These are phyloP conservation scores for Misgurnus mizolepis DNA, from an alignment of 2,113 vertebrate genomes.

Conservation along the genomic window DNA sequence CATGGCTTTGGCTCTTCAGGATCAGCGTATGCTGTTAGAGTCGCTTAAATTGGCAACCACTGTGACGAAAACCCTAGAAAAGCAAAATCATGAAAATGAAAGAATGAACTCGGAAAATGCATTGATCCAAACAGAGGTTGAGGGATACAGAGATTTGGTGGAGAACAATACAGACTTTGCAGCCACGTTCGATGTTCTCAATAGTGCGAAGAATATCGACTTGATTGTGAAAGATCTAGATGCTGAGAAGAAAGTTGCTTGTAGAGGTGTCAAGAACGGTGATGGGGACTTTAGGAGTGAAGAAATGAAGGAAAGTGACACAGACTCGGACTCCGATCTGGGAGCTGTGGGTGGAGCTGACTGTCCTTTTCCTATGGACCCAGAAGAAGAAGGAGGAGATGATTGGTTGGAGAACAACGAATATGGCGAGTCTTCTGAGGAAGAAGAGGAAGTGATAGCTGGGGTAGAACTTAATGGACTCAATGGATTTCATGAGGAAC, in stretches of 20 bases:
- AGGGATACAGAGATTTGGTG: conserved; percentile 85
- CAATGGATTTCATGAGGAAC: conserved; percentile 79
- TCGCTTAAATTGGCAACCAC: conserved; percentile 94
- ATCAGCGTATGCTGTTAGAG: conserved; percentile 96
- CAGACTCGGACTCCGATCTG: conserved; percentile 76
- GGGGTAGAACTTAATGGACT: conserved; percentile 49
- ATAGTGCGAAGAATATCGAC: conserved; percentile 82
- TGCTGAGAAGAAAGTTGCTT: conserved; percentile 74
- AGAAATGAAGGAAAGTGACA: conserved; percentile 74
- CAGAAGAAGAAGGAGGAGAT: conserved; percentile 49
- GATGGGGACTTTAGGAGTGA: conserved; percentile 71
- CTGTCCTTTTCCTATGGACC: conserved; percentile 56
- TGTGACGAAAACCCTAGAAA: conserved; percentile 83
- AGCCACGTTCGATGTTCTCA: conserved; percentile 90
- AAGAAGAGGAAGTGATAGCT: conserved; percentile 62
- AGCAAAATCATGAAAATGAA: conserved; percentile 73
- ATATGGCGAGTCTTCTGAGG: conserved; percentile 78
- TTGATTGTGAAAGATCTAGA: conserved; percentile 78
- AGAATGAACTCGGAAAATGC: conserved; percentile 77
- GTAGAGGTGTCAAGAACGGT: conserved; percentile 65
- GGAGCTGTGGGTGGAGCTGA: conserved; percentile 88
- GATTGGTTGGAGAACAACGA: conserved; percentile 79
- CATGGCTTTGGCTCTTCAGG: conserved; percentile 97
- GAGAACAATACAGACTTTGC: conserved; percentile 90
- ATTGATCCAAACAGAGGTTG: conserved; percentile 82